phyloP scores from a whole-genome alignment of 2,888 invertebrate species.

The Rhaphigaster nebulosa region DNA sequence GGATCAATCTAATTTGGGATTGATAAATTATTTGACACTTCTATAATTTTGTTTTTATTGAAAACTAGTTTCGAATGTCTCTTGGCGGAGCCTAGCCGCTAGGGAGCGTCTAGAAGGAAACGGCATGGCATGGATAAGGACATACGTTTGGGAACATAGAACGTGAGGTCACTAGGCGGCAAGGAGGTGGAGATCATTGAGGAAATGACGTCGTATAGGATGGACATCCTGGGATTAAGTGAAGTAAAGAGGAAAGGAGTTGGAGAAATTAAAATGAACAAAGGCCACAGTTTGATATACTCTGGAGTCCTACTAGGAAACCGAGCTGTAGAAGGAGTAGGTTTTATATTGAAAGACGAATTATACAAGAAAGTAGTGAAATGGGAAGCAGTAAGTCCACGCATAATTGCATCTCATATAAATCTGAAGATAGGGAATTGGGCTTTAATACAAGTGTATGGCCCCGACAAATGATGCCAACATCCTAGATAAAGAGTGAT shows the following conservation, averaged over 20 bases:
- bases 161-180: not conserved
- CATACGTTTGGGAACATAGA: not conserved
- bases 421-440: constrained; percentile 3
- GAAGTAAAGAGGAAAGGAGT: constrained; percentile 21
- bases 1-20: no score
- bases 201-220: not conserved
- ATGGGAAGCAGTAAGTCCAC: constrained; percentile 20
- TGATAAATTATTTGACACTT: no score
- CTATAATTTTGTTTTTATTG: no score
- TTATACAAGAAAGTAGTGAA: not conserved
- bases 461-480: no score
- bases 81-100: not conserved
- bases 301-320: constrained; percentile 32
- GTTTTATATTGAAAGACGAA: not conserved
- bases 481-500: no score
- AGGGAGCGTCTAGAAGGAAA: not conserved
- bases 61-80: no score
- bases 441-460: constrained; percentile 20
- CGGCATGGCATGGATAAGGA: not conserved
- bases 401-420: constrained; percentile 30
- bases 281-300: constrained; percentile 15
- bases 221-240: not conserved
- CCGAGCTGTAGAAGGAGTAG: constrained; percentile 43
- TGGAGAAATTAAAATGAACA: not conserved
- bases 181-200: not conserved